phyloP scores from a whole-genome alignment of 2,888 invertebrate genomes.

The Corbicula japonica region DNA sequence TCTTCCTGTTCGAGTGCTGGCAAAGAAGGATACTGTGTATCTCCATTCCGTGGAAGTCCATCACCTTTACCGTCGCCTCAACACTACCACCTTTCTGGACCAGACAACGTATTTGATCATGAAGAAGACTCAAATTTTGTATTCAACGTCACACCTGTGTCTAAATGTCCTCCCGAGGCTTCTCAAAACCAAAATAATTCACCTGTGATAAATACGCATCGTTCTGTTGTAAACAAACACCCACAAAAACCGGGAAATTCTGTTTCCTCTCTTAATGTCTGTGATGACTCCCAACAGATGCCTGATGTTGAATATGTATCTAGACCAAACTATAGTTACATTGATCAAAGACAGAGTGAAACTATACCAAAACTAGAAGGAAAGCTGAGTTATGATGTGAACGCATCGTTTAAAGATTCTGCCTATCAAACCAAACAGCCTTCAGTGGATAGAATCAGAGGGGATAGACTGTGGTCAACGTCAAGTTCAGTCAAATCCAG shows the following conservation, averaged over 20 bases:
- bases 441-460: constrained; percentile 67
- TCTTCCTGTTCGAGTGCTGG: constrained; percentile 3
- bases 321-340: no score
- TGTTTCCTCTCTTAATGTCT: background rate
- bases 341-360: background rate
- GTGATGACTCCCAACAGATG: background rate
- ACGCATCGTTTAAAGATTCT: constrained; percentile 70
- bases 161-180: background rate
- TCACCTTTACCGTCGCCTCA: background rate
- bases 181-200: background rate
- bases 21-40: background rate
- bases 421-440: constrained; percentile 82
- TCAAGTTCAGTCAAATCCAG: background rate
- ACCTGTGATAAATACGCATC: background rate
- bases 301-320: background rate
- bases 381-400: background rate
- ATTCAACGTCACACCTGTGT: background rate
- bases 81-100: no score
- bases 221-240: no score
- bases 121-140: constrained; percentile 13
- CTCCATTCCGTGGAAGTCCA: background rate
- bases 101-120: no score
- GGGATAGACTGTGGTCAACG: background rate
- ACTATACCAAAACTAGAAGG: background rate
- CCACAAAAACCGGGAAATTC: background rate